Base-by-base conservation (phyloP, 2,888 invertebrate species). In the Autographa gamma region DNA sequence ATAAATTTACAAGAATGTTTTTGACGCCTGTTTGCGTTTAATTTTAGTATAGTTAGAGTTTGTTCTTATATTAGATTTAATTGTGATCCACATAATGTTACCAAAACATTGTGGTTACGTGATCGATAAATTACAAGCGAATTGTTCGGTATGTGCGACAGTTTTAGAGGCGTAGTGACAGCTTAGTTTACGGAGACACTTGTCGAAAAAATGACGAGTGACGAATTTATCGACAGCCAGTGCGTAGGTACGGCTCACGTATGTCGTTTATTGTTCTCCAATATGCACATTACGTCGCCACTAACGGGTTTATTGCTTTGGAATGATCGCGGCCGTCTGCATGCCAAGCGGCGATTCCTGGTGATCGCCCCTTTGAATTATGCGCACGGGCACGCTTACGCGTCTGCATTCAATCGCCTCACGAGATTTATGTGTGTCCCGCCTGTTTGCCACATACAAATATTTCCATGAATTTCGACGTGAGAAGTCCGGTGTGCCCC, bases 331-430 rank as follows among this genome's bases (percentile, higher is more conserved):
- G 82, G 80, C 84, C 89, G 95, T 94, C 95, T 95, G 95, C 94
- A 94, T 95, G 93, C 92, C 92, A 95, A 95, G 85, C 88, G 90
- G 83, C 89, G 90, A 92, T 93, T 93, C 93, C 92, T 93, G 93
- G 94, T 94, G 93, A 93, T 93, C 93, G 94, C 92, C 92, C 92
- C 91, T 92, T 93, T 93, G 93, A 94, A 94, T 93, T 95, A 95
- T 95, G 94, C 94, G 93, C 91, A 88, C 86, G 89, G 87, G 92
- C 93, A 93, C 92, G 91, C 92, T 91, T 91, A 91, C 89, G 87
- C 91, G 92, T 93, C 92, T 93, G 93, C 86, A 90, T 93, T 94
- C 92, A 93, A 93, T 94, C 91, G 90, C 89, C 89, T 88, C 85
- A 74, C 85, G 84, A 92, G 92, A 94, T 93, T 94, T 93, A 93